phyloP scores from a whole-genome alignment of 2,113 vertebrate genomes.

The Microcebus lehilahytsara region DNA sequence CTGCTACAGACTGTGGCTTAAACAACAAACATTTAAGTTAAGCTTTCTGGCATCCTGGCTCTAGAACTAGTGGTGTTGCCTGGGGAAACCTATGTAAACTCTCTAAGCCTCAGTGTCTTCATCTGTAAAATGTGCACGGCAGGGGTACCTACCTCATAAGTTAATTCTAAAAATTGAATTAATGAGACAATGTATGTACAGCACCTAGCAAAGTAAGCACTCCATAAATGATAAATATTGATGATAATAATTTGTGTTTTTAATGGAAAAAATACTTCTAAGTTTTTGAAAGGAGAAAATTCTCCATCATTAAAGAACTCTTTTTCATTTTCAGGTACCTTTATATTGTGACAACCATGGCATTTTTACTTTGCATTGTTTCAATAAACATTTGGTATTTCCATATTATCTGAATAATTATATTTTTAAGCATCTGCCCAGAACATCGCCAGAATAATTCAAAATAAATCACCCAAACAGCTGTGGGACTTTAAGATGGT shows the following conservation, averaged over 20 bases:
- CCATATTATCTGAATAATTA: neutral
- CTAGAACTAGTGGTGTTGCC: neutral
- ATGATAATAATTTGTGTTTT: neutral
- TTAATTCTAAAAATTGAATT: neutral
- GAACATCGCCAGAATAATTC: neutral
- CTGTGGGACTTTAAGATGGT: neutral
- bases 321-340: neutral
- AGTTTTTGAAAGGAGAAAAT: neutral
- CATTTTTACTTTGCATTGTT: neutral
- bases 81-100: neutral
- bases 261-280: neutral
- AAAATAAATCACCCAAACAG: neutral
- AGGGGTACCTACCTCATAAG: neutral
- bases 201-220: neutral
- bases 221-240: neutral
- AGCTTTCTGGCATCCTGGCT: neutral
- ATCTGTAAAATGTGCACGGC: neutral
- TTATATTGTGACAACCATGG: neutral
- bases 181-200: neutral
- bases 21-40: neutral
- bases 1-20: no score
- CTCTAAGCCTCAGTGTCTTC: neutral
- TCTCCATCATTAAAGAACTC: neutral
- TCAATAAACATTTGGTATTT: neutral
- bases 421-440: neutral